A percentile compares a stretch with the other conserved stretches of the same genome.
phyloP scores from a whole-genome alignment of 2,113 vertebrate species.

The Meles meles region DNA sequence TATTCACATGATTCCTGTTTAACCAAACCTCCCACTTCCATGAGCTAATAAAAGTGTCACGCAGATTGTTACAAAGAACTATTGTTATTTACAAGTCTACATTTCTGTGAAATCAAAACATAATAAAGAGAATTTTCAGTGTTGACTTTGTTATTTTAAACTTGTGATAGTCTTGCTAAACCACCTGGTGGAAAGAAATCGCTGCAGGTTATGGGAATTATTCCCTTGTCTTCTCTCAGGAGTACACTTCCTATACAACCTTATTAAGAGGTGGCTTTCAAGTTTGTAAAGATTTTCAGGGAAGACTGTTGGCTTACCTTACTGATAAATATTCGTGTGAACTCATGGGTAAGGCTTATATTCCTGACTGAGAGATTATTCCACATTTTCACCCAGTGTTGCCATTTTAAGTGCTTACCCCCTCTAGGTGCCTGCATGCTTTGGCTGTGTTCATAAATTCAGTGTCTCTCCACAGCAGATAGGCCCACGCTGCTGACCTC shows the following conservation, averaged over 20 bases:
- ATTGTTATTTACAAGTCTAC: conserved; percentile 73
- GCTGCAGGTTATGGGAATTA: conserved; percentile 34
- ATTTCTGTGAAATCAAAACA: conserved; percentile 71
- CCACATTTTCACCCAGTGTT: neutral
- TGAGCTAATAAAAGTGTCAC: conserved; percentile 66
- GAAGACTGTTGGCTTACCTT: neutral
- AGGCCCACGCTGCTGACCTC: neutral
- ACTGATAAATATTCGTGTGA: neutral
- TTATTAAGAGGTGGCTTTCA: neutral
- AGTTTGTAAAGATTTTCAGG: neutral
- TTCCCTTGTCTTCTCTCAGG: conserved; percentile 1
- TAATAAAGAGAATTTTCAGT: conserved; percentile 66
- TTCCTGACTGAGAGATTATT: neutral
- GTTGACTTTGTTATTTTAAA: conserved; percentile 68
- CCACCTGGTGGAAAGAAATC: conserved; percentile 19
- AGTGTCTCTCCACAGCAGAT: neutral
- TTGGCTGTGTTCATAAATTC: neutral
- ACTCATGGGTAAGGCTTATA: neutral
- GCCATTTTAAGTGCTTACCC: neutral
- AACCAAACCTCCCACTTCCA: conserved; percentile 65
- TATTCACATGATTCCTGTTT: conserved; percentile 55
- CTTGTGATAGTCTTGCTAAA: conserved; percentile 47
- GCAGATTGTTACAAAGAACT: conserved; percentile 62
- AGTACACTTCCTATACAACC: neutral
- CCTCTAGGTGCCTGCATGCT: neutral